These are phyloP conservation scores for Sebastes iracundus DNA, from an alignment of 2,797 vertebrate genomes.

Conservation along the genomic window DNA sequence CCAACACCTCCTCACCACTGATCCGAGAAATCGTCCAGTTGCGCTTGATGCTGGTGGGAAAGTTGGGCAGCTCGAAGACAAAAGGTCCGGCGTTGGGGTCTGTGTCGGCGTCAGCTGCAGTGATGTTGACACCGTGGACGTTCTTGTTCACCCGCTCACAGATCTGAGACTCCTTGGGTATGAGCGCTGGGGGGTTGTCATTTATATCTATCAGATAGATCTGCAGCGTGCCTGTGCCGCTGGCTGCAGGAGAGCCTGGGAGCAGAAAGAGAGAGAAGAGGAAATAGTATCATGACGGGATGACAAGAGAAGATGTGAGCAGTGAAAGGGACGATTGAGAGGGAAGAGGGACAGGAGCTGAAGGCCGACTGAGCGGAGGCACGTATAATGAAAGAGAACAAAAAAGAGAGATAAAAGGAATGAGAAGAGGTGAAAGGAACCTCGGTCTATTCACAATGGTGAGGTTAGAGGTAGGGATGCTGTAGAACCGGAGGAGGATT, in stretches of 20 bases:
- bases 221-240: constrained; percentile 93
- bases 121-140: constrained; percentile 92
- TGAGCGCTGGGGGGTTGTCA: constrained; percentile 91
- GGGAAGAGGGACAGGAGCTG: constrained; percentile 18
- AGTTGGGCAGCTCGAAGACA: constrained; percentile 91
- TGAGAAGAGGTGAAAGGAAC: constrained; percentile 19
- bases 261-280: constrained; percentile 15
- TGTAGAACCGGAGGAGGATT: constrained; percentile 39
- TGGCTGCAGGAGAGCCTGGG: constrained; percentile 89
- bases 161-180: constrained; percentile 92
- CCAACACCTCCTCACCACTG: constrained; percentile 84
- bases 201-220: constrained; percentile 96
- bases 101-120: constrained; percentile 88
- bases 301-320: constrained; percentile 48
- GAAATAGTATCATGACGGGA: constrained; percentile 66
- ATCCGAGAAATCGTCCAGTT: constrained; percentile 95
- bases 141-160: constrained; percentile 89
- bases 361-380: constrained; percentile 35
- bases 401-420: constrained; percentile 5
- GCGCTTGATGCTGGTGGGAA: constrained; percentile 85
- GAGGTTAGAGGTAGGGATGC: constrained; percentile 29
- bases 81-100: constrained; percentile 94
- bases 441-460: constrained; percentile 41
- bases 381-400: constrained; percentile 41
- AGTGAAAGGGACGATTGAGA: constrained; percentile 32